These are phyloP conservation scores for Drosophila subsilvestris DNA, from an alignment of 2,888 invertebrate species.

Conservation along the genomic window DNA sequence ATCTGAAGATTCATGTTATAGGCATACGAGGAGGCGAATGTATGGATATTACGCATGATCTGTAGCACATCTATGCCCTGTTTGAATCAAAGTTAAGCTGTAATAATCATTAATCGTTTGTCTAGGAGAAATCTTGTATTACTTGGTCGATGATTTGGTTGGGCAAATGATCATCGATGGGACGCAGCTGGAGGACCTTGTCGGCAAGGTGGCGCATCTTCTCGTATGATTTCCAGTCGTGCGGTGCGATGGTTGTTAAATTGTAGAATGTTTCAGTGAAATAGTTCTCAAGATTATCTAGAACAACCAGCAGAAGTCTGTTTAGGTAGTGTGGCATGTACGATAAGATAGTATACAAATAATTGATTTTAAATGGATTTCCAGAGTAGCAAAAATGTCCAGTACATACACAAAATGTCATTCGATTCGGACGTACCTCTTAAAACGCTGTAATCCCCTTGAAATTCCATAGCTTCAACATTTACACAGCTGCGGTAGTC, in stretches of 20 bases:
- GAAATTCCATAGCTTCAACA: constrained; percentile 86
- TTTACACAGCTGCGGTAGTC: constrained; percentile 87
- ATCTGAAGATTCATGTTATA: constrained; percentile 99
- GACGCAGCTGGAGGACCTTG: constrained; percentile 91
- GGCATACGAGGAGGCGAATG: constrained; percentile 96
- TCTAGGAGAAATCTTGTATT: constrained; percentile 7
- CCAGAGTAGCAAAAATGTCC: neutral
- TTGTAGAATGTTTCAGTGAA: constrained; percentile 98
- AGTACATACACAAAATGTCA: neutral
- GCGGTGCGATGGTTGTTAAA: constrained; percentile 97
- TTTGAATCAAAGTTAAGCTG: neutral
- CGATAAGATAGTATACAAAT: neutral
- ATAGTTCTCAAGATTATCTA: constrained; percentile 91
- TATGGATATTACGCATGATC: constrained; percentile 98
- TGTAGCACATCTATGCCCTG: constrained; percentile 96
- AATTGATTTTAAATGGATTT: constrained; percentile 7
- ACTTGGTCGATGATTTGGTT: constrained; percentile 97
- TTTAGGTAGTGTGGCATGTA: constrained; percentile 10
- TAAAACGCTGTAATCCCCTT: constrained; percentile 87
- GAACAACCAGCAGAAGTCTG: constrained; percentile 29
- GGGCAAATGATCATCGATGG: constrained; percentile 96
- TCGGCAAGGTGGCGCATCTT: constrained; percentile 97
- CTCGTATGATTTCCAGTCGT: constrained; percentile 98
- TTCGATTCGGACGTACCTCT: constrained; percentile 84
- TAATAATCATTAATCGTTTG: neutral